These are phyloP conservation scores for Drosophila paramelanica DNA, from an alignment of 2,888 invertebrate genomes.

Conservation along the genomic window DNA sequence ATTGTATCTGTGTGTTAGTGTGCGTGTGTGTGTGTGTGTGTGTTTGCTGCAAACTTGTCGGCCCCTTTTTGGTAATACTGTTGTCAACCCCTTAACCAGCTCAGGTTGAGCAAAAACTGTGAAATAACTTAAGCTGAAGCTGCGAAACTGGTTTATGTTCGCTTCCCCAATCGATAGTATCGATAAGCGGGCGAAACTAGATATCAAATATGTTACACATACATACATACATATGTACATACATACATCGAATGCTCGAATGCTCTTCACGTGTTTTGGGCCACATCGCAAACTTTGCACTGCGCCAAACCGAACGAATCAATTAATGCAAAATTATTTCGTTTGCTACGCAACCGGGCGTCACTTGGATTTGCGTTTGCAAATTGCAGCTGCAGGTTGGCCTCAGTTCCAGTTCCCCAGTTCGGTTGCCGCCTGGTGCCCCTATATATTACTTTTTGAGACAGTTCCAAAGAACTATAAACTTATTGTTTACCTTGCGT, in stretches of 20 bases:
- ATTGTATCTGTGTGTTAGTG: slow-evolving; percentile 5
- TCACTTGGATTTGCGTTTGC: slow-evolving; percentile 60
- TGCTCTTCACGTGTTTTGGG: slow-evolving; percentile 61
- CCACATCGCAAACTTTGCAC: slow-evolving; percentile 32
- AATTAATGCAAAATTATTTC: slow-evolving; percentile 62
- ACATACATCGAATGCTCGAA: slow-evolving; percentile 1
- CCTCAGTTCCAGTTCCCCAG: not conserved
- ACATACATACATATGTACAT: not conserved
- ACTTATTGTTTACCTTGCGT: slow-evolving; percentile 60
- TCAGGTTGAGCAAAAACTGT: slow-evolving; percentile 3
- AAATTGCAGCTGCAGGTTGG: slow-evolving; percentile 68
- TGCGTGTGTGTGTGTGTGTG: slow-evolving; percentile 16
- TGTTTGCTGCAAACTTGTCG: slow-evolving; percentile 25
- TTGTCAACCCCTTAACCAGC: slow-evolving; percentile 19
- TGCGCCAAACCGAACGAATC: slow-evolving; percentile 14
- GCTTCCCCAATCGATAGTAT: slow-evolving; percentile 3
- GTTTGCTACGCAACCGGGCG: slow-evolving; percentile 65
- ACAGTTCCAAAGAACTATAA: slow-evolving; percentile 66
- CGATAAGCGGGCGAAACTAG: slow-evolving; percentile 18
- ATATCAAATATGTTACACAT: slow-evolving; percentile 6
- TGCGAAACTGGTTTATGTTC: slow-evolving; percentile 56
- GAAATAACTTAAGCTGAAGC: slow-evolving; percentile 33
- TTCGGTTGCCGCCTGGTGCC: not conserved
- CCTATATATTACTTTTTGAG: slow-evolving; percentile 6
- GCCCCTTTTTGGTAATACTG: slow-evolving; percentile 24